These are phyloP conservation scores for Lepidonotus clava DNA, from an alignment of 2,888 invertebrate species.

Conservation along the genomic window DNA sequence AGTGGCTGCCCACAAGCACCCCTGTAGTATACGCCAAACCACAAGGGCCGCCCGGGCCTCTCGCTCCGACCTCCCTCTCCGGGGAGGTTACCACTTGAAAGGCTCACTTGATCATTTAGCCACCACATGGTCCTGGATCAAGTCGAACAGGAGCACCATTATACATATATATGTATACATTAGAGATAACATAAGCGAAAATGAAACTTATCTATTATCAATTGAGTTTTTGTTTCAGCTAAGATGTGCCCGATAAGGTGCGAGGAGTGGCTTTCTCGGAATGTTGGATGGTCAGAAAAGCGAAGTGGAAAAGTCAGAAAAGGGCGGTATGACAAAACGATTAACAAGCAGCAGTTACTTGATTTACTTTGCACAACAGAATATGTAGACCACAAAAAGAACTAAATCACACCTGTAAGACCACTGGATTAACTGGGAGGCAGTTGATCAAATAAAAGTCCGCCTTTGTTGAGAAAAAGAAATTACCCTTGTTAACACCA, in stretches of 20 bases:
- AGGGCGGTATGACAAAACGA: too few species aligned
- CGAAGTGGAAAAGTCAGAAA: too few species aligned
- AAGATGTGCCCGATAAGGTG: too few species aligned
- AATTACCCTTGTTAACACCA: constrained; percentile 4
- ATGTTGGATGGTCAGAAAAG: too few species aligned
- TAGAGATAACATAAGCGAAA: too few species aligned
- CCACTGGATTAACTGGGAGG: neutral
- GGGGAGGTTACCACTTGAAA: neutral
- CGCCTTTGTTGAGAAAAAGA: neutral
- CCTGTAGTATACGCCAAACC: constrained; percentile 12
- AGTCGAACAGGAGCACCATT: neutral
- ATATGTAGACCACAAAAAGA: too few species aligned
- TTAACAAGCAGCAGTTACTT: too few species aligned
- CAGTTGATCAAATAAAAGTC: neutral
- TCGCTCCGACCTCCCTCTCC: neutral
- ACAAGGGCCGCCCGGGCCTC: neutral
- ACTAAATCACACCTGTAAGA: neutral
- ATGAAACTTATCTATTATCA: too few species aligned
- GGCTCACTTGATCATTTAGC: neutral
- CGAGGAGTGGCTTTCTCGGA: too few species aligned
- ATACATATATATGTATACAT: too few species aligned
- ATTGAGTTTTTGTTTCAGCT: too few species aligned
- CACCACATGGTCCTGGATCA: neutral
- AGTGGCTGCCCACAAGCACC: constrained; percentile 46
- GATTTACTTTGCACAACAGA: too few species aligned